Conservation (phyloP, 2,113 vertebrate species). For the Catharus bicknelli region DNA sequence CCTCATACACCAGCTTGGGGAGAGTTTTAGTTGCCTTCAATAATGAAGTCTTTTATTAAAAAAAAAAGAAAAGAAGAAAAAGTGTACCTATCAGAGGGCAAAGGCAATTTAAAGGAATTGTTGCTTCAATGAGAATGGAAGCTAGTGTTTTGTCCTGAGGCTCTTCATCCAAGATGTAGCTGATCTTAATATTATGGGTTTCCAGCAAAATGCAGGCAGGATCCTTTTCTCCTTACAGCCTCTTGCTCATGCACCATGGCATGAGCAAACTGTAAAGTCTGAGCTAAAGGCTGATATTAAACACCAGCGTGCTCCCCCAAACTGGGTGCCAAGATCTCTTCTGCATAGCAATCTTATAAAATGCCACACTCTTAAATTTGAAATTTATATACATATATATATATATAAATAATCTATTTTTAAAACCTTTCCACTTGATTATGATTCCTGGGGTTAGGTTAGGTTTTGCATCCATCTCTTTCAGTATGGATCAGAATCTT, state of each 20-base stretch:
- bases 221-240: neutral
- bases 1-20: neutral
- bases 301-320: neutral
- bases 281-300: neutral
- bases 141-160: neutral
- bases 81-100: neutral
- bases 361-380: neutral
- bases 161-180: neutral
- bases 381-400: neutral
- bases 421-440: neutral
- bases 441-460: neutral
- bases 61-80: neutral
- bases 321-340: neutral
- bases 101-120: neutral
- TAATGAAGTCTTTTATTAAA: neutral
- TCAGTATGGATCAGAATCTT: neutral
- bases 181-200: neutral
- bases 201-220: neutral
- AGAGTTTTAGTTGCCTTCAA: neutral
- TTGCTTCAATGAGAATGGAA: neutral
- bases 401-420: neutral
- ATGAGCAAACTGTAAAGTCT: neutral
- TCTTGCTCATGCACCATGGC: neutral
- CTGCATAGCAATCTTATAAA: neutral
- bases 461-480: neutral